phyloP scores from a whole-genome alignment of 2,888 invertebrate species.

The Drosophila mercatorum region DNA sequence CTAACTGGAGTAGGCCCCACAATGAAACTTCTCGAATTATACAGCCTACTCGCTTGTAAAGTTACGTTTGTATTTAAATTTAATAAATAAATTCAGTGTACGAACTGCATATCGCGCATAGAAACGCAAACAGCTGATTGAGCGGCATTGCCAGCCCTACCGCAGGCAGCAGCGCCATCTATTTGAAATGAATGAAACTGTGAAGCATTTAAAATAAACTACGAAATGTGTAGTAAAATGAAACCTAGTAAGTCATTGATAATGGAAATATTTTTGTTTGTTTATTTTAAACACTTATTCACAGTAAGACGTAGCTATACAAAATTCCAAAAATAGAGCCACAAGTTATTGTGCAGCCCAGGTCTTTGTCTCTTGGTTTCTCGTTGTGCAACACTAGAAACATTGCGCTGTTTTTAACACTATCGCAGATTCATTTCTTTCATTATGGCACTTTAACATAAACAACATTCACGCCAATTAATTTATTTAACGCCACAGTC shows the following conservation, averaged over 20 bases:
- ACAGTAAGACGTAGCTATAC: slow-evolving; percentile 45
- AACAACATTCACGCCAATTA: slow-evolving; percentile 45
- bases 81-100: background rate
- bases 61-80: too few relatives aligned
- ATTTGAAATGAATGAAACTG: slow-evolving; percentile 1
- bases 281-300: slow-evolving; percentile 40
- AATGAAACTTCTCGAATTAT: too few relatives aligned
- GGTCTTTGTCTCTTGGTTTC: slow-evolving; percentile 22
- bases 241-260: slow-evolving; percentile 44
- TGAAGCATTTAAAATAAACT: background rate
- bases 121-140: slow-evolving; percentile 30
- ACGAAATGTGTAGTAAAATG: slow-evolving; percentile 3
- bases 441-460: slow-evolving; percentile 56
- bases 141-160: slow-evolving; percentile 17
- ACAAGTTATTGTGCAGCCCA: slow-evolving; percentile 34
- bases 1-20: too few relatives aligned
- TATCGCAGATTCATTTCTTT: slow-evolving; percentile 39
- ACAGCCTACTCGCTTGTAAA: background rate
- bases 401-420: slow-evolving; percentile 37
- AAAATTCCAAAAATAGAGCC: slow-evolving; percentile 53
- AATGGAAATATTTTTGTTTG: slow-evolving; percentile 37
- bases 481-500: slow-evolving; percentile 43
- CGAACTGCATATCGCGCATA: slow-evolving; percentile 19
- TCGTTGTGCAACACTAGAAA: slow-evolving; percentile 30
- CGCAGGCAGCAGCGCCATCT: slow-evolving; percentile 27